phyloP scores from a whole-genome alignment of 2,888 invertebrate species.

The Acleris emargana region DNA sequence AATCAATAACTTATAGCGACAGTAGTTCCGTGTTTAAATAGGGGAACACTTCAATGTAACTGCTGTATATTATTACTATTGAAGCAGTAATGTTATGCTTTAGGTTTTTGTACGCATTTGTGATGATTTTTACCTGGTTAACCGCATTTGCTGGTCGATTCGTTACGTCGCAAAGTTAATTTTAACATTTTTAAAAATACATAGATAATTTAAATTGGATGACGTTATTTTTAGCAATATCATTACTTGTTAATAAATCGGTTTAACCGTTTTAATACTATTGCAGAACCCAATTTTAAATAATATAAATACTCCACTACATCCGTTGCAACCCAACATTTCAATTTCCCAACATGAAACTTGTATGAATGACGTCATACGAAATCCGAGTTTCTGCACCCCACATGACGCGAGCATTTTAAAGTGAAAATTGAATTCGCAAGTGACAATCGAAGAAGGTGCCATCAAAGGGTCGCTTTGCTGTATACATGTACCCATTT shows the following conservation, averaged over 20 bases:
- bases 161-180: too few species aligned
- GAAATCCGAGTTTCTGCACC: slow-evolving; percentile 55
- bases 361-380: slow-evolving; percentile 18
- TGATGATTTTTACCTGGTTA: too few species aligned
- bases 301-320: neutral
- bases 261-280: too few species aligned
- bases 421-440: slow-evolving; percentile 82
- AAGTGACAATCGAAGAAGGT: slow-evolving; percentile 79
- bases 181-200: too few species aligned
- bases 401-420: slow-evolving; percentile 71
- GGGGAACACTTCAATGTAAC: neutral
- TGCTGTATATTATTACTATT: too few species aligned
- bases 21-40: slow-evolving; percentile 24
- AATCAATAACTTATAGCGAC: slow-evolving; percentile 35
- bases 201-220: too few species aligned
- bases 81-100: too few species aligned
- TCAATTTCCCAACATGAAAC: neutral
- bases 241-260: too few species aligned
- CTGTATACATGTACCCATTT: slow-evolving; percentile 48
- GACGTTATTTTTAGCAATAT: too few species aligned
- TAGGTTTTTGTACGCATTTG: too few species aligned
- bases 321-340: neutral
- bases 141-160: too few species aligned
- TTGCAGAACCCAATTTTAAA: too few species aligned
- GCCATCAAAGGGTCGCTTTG: slow-evolving; percentile 77